These are phyloP conservation scores for Agrotis exclamationis DNA, from an alignment of 2,888 invertebrate genomes.

Conservation along the genomic window DNA sequence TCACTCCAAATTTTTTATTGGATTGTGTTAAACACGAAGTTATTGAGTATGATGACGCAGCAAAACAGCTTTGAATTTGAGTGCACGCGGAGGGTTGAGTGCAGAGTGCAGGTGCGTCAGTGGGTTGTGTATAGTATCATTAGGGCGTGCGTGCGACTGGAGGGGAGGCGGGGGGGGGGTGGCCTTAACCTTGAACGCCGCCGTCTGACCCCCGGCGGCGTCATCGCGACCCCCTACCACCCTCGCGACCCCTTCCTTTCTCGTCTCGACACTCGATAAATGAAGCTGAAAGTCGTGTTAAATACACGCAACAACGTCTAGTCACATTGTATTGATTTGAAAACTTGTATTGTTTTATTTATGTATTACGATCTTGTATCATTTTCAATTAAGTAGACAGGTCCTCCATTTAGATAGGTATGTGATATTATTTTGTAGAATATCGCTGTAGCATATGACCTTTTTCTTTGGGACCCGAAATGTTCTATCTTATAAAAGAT, in stretches of 20 bases:
- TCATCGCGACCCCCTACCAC: constrained; percentile 71
- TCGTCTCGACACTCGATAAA: constrained; percentile 79
- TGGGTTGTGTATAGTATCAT: constrained; percentile 68
- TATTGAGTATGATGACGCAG: constrained; percentile 7
- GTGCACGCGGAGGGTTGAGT: constrained; percentile 17
- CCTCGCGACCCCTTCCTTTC: constrained; percentile 69
- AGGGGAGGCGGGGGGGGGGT: constrained; percentile 57
- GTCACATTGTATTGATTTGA: constrained; percentile 64
- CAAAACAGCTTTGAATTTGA: constrained; percentile 15
- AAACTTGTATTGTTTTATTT: constrained; percentile 43
- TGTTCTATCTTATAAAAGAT: not conserved
- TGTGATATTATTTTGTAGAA: not conserved
- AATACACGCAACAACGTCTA: constrained; percentile 75
- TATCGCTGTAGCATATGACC: not conserved
- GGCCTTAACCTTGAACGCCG: constrained; percentile 90
- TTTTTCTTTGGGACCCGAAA: constrained; percentile 3
- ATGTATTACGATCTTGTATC: constrained; percentile 11
- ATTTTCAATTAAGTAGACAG: constrained; percentile 1
- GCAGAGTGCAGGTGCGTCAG: constrained; percentile 58
- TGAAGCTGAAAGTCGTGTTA: constrained; percentile 80
- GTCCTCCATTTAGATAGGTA: not conserved
- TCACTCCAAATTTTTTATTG: not conserved
- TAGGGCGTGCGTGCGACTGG: constrained; percentile 68
- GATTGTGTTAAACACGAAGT: not conserved
- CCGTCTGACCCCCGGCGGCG: constrained; percentile 83